Evolutionary conservation across 2,888 invertebrate genomes (phyloP).

Genomic region (Drosophila parthenogenetica): DNA sequence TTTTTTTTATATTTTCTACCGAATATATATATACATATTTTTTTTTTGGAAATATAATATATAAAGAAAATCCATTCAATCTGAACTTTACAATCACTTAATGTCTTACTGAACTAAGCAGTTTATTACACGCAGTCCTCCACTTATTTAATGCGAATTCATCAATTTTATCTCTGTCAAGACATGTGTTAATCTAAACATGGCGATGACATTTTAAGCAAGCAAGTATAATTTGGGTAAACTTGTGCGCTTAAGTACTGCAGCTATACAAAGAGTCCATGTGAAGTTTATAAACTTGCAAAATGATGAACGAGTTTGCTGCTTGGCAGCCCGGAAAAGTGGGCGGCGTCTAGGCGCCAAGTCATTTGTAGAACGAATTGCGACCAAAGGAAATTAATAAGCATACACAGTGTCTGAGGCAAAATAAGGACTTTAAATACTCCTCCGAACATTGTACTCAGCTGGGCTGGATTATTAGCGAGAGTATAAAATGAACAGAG

Average conservation of each 20-base stretch:
- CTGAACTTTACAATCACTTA: too few species aligned
- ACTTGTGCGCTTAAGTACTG: conserved; percentile 42
- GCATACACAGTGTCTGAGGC: conserved; percentile 66
- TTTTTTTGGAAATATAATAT: too few species aligned
- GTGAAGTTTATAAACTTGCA: conserved; percentile 42
- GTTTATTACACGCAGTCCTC: not conserved
- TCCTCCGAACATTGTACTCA: conserved; percentile 18
- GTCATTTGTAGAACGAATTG: conserved; percentile 46
- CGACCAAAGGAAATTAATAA: conserved; percentile 66
- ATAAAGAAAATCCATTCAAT: too few species aligned
- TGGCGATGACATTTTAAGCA: conserved; percentile 47
- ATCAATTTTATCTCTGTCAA: conserved; percentile 31
- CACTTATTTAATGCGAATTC: not conserved
- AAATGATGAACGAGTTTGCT: conserved; percentile 66
- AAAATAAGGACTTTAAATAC: conserved; percentile 1
- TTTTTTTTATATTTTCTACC: too few species aligned
- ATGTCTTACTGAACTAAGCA: too few species aligned
- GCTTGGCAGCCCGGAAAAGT: conserved; percentile 40
- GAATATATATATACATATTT: too few species aligned
- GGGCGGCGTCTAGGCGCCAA: conserved; percentile 42
- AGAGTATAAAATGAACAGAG: conserved; percentile 10
- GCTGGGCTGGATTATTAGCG: conserved; percentile 58
- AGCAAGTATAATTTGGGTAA: conserved; percentile 53
- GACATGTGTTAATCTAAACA: conserved; percentile 57
- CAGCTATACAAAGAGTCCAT: conserved; percentile 25